phyloP scores from a whole-genome alignment of 2,113 vertebrate genomes.

The Abramis brama region DNA sequence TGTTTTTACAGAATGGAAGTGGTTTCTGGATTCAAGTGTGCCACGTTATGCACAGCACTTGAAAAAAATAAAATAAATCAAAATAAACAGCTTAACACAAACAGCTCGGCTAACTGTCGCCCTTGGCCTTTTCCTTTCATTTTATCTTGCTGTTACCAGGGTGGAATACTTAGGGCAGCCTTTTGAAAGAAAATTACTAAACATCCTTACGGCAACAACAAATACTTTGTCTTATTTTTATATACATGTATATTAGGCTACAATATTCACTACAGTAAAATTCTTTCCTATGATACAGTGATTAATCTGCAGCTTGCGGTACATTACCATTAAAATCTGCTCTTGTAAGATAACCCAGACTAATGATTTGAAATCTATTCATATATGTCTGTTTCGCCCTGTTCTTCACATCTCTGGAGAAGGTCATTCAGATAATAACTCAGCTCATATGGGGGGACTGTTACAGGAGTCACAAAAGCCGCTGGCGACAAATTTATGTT shows the following conservation, averaged over 20 bases:
- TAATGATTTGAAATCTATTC: conserved; percentile 1
- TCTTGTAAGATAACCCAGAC: background rate
- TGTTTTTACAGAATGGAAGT: background rate
- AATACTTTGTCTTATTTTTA: background rate
- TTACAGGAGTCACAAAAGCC: background rate
- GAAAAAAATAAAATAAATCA: background rate
- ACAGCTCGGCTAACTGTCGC: background rate
- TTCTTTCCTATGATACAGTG: background rate
- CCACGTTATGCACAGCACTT: background rate
- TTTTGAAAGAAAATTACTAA: background rate
- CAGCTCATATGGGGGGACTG: background rate
- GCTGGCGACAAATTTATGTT: background rate
- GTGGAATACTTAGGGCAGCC: background rate
- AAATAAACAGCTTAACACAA: background rate
- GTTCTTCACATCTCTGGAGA: conserved; percentile 3
- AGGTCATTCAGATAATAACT: conserved; percentile 28
- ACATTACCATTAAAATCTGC: conserved; percentile 16
- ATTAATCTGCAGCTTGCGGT: background rate
- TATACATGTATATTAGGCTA: background rate
- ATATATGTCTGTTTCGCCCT: background rate
- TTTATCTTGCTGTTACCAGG: background rate
- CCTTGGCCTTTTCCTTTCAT: background rate
- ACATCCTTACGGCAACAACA: background rate
- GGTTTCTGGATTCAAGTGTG: background rate
- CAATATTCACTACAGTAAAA: background rate